Evolutionary conservation across 2,797 vertebrate genomes (phyloP), one percentile per base, ranked within the genome.

Genomic region (Hapalemur alaotrensis): DNA sequence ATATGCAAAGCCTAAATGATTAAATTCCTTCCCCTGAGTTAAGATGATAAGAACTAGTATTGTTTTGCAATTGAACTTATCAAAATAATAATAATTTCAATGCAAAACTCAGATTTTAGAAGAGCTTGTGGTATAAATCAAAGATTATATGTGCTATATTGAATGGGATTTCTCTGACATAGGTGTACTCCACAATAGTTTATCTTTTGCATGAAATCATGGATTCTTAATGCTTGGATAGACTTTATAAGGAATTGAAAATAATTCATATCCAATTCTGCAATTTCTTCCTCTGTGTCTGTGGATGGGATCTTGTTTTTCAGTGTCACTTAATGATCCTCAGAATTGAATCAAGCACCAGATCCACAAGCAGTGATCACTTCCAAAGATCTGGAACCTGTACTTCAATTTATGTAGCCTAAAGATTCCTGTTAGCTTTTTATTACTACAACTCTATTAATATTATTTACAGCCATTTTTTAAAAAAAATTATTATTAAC

Each of bases 41-140:
- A 76, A 92, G 76, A 38, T 78, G 23, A 20, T 93, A 88, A 94
- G 12, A 75, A 78, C 18, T 91, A 9, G 25, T 61, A 54, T 84
- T 83, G 5, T 38, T 85, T 88, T 57, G 28, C 14, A 61, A 69
- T 65, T 91, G 52, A 83, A 90, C 2, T 48, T 88, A 90, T 61
- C 59, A 91, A 87, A 63, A 79, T 82, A 81, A 89, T 72, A 92
- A 91, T 63, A 80, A 92, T 84, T 93, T 95, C 15, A 67, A 63
- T 70, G 43, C 15, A 93, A 82, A 93, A 63, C 14, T 75, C 82
- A 69, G 5, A 89, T 86, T 70, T 89, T 57, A 54, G 30, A 95
- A 83, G 28, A 78, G 90, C 13, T 88, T 82, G 0, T 9, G 75
- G 28, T 46, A 15, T 76, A 20, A 93, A 91, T 79, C 54, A 83